Percentiles rank a stretch among this genome's conserved stretches.
Evolutionary conservation across 2,797 vertebrate genomes (phyloP).

Genomic region (Sebastes matsubarae): DNA sequence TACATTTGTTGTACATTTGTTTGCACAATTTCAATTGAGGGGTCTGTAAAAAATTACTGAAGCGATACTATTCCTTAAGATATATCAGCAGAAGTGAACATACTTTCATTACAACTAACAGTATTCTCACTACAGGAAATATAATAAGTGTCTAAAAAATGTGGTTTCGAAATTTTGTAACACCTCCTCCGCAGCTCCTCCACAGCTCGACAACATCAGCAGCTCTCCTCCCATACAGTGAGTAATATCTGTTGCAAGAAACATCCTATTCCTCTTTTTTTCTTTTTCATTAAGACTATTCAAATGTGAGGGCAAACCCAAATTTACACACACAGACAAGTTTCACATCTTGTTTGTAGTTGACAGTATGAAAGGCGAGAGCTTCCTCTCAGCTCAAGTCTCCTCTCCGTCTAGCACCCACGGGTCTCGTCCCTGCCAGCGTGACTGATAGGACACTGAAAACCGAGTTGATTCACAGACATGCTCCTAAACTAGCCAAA

Average conservation of each 20-base stretch:
- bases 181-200: conserved; percentile 4
- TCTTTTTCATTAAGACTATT: not conserved
- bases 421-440: not conserved
- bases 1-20: not conserved
- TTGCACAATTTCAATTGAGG: not conserved
- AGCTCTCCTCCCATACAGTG: not conserved
- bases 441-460: conserved; percentile 27
- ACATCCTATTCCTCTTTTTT: not conserved
- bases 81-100: not conserved
- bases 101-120: not conserved
- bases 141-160: not conserved
- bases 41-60: not conserved
- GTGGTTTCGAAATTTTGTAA: conserved; percentile 13
- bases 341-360: not conserved
- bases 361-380: conserved; percentile 1
- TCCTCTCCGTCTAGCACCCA: conserved; percentile 1
- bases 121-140: conserved; percentile 9
- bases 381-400: conserved; percentile 10
- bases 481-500: conserved; percentile 36
- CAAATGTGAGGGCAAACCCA: not conserved
- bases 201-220: not conserved
- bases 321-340: not conserved
- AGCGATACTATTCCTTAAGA: not conserved
- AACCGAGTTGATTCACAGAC: conserved; percentile 37
- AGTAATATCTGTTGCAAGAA: not conserved